Conservation (phyloP, 2,888 invertebrate species). For the Athalia circularis region DNA sequence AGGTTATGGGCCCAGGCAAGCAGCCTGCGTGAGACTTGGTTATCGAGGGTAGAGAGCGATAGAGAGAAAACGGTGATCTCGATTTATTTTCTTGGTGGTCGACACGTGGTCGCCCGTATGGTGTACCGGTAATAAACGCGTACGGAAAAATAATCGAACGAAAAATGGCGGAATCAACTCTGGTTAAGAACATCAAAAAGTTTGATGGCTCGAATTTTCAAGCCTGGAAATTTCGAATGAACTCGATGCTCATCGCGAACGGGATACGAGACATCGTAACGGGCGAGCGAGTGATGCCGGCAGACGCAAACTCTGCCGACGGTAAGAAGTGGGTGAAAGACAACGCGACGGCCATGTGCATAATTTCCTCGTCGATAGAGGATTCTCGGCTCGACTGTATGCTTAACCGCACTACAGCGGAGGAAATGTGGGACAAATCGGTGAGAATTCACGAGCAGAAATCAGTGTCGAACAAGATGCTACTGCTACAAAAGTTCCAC, state of each 20-base stretch:
- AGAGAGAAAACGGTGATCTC: too few relatives aligned
- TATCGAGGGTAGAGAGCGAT: too few relatives aligned
- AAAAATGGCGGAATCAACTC: too few relatives aligned
- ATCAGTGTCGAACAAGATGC: constrained; percentile 55
- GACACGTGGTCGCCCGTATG: too few relatives aligned
- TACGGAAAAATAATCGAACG: too few relatives aligned
- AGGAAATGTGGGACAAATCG: constrained; percentile 57
- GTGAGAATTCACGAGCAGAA: constrained; percentile 56
- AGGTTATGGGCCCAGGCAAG: too few relatives aligned
- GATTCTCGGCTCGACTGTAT: constrained; percentile 50
- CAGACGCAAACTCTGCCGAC: constrained; percentile 1
- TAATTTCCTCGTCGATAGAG: constrained; percentile 55
- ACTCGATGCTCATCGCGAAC: constrained; percentile 45
- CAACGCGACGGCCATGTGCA: constrained; percentile 56
- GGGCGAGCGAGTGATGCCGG: constrained; percentile 1
- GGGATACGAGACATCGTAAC: constrained; percentile 33
- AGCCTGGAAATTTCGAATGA: constrained; percentile 51
- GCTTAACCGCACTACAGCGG: constrained; percentile 53
- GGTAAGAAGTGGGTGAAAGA: constrained; percentile 51
- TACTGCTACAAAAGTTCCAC: constrained; percentile 53
- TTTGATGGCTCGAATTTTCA: constrained; percentile 53
- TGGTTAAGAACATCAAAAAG: constrained; percentile 7
- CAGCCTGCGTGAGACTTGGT: too few relatives aligned
- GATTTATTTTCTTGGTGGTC: too few relatives aligned
- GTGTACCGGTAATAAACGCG: too few relatives aligned